Percentiles rank a stretch among this genome's conserved stretches.
phyloP scores from a whole-genome alignment of 2,797 vertebrate species.

The Cheirogaleus major region DNA sequence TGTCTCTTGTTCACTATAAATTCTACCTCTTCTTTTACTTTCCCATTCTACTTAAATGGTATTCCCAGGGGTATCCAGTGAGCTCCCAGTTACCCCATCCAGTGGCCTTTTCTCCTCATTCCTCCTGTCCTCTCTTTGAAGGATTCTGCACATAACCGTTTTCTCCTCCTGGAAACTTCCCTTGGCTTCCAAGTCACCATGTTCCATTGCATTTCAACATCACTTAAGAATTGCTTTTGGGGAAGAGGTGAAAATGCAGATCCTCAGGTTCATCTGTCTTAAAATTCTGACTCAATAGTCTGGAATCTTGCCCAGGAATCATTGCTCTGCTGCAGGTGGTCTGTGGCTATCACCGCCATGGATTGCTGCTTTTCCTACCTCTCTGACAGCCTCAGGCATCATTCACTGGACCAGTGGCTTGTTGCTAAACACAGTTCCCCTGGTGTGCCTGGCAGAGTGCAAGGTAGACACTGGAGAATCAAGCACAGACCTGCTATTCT shows the following conservation, averaged over 20 bases:
- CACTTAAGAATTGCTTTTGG: background rate
- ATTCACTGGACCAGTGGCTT: background rate
- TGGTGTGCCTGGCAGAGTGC: too few species aligned
- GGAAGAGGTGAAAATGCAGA: background rate
- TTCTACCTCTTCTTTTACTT: background rate
- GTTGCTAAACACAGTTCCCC: background rate
- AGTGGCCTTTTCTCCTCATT: background rate
- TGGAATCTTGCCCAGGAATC: background rate
- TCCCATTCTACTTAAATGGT: background rate
- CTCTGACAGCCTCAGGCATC: background rate
- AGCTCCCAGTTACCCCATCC: background rate
- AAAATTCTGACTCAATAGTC: background rate
- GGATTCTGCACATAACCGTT: background rate
- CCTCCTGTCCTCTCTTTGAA: background rate
- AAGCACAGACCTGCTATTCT: background rate
- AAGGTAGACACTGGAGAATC: background rate
- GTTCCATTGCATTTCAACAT: background rate
- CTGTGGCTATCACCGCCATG: background rate
- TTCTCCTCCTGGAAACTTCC: background rate
- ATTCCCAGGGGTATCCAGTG: background rate
- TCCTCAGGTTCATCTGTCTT: background rate
- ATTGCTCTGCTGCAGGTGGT: too few species aligned
- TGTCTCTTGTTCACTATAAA: background rate
- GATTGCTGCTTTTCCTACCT: background rate
- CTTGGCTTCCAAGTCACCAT: background rate